Evolutionary conservation across 2,797 vertebrate genomes (phyloP).

Genomic region (Coilia nasus): DNA sequence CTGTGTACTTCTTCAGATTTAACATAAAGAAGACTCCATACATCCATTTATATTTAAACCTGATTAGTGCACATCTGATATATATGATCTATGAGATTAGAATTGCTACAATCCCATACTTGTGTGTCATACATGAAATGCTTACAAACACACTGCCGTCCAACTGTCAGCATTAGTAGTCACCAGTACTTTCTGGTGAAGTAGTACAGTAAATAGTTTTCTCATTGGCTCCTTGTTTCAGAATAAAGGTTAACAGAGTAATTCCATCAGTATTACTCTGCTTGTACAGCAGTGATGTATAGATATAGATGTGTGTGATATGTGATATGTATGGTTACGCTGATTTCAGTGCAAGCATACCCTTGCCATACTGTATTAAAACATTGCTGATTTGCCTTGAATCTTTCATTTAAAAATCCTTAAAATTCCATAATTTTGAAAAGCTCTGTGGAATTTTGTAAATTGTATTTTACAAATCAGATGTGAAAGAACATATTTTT

Average conservation of each 20-base stretch:
- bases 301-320: not conserved
- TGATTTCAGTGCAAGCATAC: not conserved
- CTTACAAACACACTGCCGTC: not conserved
- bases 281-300: not conserved
- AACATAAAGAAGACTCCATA: no score
- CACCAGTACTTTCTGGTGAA: not conserved
- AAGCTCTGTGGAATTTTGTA: conserved; percentile 33
- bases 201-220: not conserved
- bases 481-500: conserved; percentile 33
- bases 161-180: not conserved
- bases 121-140: not conserved
- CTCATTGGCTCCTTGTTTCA: not conserved
- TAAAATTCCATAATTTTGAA: not conserved
- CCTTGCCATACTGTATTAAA: not conserved
- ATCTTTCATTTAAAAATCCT: conserved; percentile 10
- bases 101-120: no score
- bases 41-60: no score
- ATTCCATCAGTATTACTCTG: not conserved
- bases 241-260: not conserved
- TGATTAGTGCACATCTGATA: no score
- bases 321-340: not conserved
- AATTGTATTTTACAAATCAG: conserved; percentile 33
- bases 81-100: no score
- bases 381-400: not conserved
- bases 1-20: no score